A percentile compares a stretch with the other conserved stretches of the same genome.
phyloP scores from a whole-genome alignment of 2,797 vertebrate species.

The Halcyon smyrnensis region DNA sequence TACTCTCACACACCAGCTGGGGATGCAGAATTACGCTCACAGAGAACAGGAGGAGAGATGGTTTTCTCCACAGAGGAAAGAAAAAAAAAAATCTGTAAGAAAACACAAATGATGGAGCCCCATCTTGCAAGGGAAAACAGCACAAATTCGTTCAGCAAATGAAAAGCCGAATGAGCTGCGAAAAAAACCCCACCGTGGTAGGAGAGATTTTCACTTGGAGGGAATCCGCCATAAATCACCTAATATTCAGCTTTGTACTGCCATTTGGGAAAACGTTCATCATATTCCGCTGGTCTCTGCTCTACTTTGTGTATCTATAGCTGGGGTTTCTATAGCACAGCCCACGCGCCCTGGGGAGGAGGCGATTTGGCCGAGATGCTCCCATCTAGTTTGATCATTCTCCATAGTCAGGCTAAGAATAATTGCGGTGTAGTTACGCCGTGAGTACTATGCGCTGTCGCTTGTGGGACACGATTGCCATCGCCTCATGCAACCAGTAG shows the following conservation, averaged over 20 bases:
- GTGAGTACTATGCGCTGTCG: background rate
- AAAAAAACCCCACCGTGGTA: background rate
- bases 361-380: background rate
- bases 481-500: background rate
- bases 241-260: conserved; percentile 16
- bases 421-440: background rate
- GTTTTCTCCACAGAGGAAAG: background rate
- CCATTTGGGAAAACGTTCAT: conserved; percentile 36
- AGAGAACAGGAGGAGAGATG: background rate
- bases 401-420: background rate
- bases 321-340: background rate
- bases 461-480: background rate
- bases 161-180: conserved; percentile 57
- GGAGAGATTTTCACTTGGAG: conserved; percentile 48
- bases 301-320: background rate
- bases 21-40: background rate
- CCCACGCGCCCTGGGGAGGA: background rate
- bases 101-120: background rate
- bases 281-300: background rate
- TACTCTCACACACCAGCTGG: background rate
- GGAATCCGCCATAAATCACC: conserved; percentile 50
- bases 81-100: background rate
- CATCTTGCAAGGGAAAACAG: conserved; percentile 30
- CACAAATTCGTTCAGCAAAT: conserved; percentile 40
- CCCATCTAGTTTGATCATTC: background rate